Evolutionary conservation across 1,140 invertebrate species (phyloP), one percentile per base, ranked within the genome.

Genomic region (Bombus waltoni): DNA sequence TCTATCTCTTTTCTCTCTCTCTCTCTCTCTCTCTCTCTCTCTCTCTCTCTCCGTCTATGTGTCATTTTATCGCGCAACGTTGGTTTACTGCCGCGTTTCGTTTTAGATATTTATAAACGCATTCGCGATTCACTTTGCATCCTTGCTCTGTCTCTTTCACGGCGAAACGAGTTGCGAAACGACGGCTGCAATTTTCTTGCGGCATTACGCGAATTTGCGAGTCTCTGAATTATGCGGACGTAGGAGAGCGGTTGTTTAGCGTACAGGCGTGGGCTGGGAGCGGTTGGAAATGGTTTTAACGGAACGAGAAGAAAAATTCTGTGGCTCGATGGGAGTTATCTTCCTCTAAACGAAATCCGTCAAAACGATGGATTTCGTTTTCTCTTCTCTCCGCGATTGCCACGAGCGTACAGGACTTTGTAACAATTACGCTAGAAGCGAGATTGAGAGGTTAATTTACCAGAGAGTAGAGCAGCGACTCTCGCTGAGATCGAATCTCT

Each of bases 51-150:
- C 28, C n/a, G 3, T 35, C 53, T 42, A 2, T 35, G 38, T 44
- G 35, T n/a, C 22, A 47, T 40, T 81, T 77, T n/a, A 77, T 78
- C n/a, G 13, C 15, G 0, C 32, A 28, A 62, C 11, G 32, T 22
- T n/a, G 32, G 38, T 73, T 59, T 78, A 59, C 9, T 38, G 8
- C n/a, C n/a, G 35, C 38, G 75, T 65, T 57, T 57, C 66, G 28
- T 42, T 80, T 40, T 42, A 22, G 77, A 80, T 85, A 85, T 85
- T 80, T 72, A 80, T 80, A 80, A 72, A 59, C 53, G 57, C 71
- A 35, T 73, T 53, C 68, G 68, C 83, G 40, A 80, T 53, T 80
- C 68, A 65, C 68, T 80, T 80, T 72, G 10, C 35, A 6, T 2
- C 3, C 4, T 1, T 35, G n/a, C 13, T 66, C 11, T 5, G 25